Percentiles rank a stretch among this genome's conserved stretches.
Evolutionary conservation across 1,140 invertebrate species (phyloP).

Genomic region (Saxidomus purpurata): DNA sequence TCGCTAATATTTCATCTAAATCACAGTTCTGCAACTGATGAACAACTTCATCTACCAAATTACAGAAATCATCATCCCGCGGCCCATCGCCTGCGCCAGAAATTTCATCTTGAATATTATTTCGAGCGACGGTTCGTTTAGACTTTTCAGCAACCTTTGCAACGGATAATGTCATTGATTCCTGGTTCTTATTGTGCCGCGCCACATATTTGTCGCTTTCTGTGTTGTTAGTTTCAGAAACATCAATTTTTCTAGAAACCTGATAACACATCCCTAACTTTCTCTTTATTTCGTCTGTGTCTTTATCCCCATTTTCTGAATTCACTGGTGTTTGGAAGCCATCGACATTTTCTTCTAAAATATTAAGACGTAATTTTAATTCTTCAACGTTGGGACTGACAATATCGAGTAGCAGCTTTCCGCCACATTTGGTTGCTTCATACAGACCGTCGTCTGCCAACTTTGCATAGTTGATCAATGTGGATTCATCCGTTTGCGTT

Average conservation of each 20-base stretch:
- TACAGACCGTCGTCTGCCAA: slow-evolving; percentile 6
- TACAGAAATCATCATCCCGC: slow-evolving; percentile 19
- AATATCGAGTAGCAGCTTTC: background rate
- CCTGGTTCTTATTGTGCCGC: background rate
- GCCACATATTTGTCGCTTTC: background rate
- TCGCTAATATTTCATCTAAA: slow-evolving; percentile 31
- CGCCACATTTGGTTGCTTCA: background rate
- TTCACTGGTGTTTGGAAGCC: slow-evolving; percentile 20
- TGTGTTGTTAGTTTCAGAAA: background rate
- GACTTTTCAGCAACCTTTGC: background rate
- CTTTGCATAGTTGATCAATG: slow-evolving; percentile 20
- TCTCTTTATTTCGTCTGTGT: background rate
- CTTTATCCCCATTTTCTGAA: background rate
- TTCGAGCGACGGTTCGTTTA: background rate
- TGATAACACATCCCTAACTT: background rate
- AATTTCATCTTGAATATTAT: background rate
- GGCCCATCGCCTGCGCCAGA: background rate
- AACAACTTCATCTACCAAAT: slow-evolving; percentile 11
- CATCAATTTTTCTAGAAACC: background rate
- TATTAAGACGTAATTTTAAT: too few relatives aligned
- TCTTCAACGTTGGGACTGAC: background rate
- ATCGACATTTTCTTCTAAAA: background rate
- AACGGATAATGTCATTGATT: background rate
- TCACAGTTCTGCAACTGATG: slow-evolving; percentile 18
- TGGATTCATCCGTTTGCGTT: background rate